Percentiles rank a stretch among this genome's conserved stretches.
Evolutionary conservation across 92 coral and sea anemone species (phyloP).

Genomic region (Palythoa heliodiscus): DNA sequence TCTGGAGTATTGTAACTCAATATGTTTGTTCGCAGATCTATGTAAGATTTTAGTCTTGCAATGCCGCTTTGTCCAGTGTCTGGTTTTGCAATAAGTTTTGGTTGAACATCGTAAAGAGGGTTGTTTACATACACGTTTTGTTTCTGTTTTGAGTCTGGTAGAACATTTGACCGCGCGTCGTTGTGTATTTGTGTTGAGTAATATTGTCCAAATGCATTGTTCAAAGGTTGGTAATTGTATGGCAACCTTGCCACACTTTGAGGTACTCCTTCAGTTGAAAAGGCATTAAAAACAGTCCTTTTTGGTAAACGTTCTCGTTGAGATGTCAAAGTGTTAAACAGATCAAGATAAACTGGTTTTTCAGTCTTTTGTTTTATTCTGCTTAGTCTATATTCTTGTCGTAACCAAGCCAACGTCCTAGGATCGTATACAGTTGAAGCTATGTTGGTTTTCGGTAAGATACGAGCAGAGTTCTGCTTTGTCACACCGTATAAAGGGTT

Average conservation of each 20-base stretch:
- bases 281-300: background rate
- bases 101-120: background rate
- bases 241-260: background rate
- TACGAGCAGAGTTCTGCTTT: background rate
- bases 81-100: background rate
- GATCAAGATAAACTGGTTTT: background rate
- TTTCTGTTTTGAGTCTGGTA: background rate
- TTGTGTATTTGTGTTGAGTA: slow-evolving; percentile 6
- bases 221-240: background rate
- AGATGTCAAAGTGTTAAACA: background rate
- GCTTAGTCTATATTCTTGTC: slow-evolving; percentile 17
- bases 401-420: slow-evolving; percentile 41
- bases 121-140: background rate
- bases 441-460: background rate
- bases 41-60: slow-evolving; percentile 1
- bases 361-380: background rate
- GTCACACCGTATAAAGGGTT: background rate
- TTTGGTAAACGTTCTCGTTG: slow-evolving; percentile 20
- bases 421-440: slow-evolving; percentile 34
- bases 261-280: background rate
- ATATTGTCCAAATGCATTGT: background rate
- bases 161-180: background rate
- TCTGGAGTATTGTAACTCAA: background rate
- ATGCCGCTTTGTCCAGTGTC: background rate
- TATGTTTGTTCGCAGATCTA: background rate